Conservation (phyloP, 2,113 vertebrate species). For the human (Homo sapiens) region DNA sequence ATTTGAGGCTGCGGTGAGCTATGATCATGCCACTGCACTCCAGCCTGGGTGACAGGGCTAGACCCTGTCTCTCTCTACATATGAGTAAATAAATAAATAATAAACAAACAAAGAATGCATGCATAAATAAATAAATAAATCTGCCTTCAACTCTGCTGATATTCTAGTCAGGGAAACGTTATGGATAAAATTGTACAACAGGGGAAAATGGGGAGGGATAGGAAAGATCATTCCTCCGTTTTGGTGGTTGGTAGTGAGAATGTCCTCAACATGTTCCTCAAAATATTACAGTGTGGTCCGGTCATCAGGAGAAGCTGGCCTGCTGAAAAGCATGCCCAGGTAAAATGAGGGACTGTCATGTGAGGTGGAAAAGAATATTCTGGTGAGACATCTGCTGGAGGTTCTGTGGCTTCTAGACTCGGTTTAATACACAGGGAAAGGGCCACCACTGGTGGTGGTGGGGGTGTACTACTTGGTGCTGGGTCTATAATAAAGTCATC, state of each 20-base stretch:
- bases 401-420: not conserved
- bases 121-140: not conserved
- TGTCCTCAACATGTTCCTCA: not conserved
- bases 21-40: no score
- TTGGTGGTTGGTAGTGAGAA: not conserved
- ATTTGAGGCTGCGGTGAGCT: no score
- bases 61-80: no score
- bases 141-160: not conserved
- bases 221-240: not conserved
- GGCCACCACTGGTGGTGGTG: not conserved
- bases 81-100: no score
- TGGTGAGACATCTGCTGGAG: not conserved
- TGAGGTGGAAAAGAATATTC: not conserved
- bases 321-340: not conserved
- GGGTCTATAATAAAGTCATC: slow-evolving; percentile 36
- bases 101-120: no score
- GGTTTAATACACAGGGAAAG: not conserved
- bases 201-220: not conserved
- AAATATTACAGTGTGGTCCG: not conserved
- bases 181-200: not conserved
- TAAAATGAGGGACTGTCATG: not conserved
- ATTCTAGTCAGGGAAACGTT: not conserved
- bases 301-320: not conserved
- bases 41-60: no score
- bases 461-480: not conserved